Evolutionary conservation across 2,888 invertebrate species (phyloP).

Genomic region (Chloromyia formosa): DNA sequence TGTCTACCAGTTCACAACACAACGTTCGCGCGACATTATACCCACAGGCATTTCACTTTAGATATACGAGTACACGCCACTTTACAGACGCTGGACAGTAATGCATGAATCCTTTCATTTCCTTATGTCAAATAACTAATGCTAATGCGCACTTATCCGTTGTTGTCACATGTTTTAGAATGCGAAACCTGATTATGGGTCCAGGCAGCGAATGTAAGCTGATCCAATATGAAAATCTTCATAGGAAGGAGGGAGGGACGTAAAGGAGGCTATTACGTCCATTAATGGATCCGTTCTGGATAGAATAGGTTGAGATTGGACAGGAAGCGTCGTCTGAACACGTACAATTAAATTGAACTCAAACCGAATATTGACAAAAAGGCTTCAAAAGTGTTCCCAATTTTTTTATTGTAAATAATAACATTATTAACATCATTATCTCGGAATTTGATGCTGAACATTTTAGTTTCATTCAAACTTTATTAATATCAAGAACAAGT

Average conservation of each 20-base stretch:
- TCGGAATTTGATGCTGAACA: no score
- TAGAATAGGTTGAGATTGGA: not conserved
- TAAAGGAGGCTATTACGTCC: not conserved
- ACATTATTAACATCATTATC: no score
- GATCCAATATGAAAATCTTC: not conserved
- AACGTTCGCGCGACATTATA: not conserved
- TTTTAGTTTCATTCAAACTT: no score
- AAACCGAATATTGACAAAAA: no score
- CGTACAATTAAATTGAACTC: no score
- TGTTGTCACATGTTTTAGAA: slow-evolving; percentile 6
- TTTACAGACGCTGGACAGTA: slow-evolving; percentile 2
- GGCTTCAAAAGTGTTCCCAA: no score
- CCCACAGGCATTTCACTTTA: not conserved
- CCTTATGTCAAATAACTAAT: slow-evolving; percentile 18
- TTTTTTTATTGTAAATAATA: no score
- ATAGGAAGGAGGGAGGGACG: not conserved
- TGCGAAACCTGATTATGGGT: not conserved
- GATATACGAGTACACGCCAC: not conserved
- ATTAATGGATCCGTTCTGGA: not conserved
- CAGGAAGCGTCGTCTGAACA: no score
- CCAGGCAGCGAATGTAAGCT: not conserved
- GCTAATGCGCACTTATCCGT: slow-evolving; percentile 10
- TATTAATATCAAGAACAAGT: no score
- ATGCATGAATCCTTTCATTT: slow-evolving; percentile 18
- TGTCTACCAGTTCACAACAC: not conserved